Percentiles rank a stretch among this genome's conserved stretches.
These are phyloP conservation scores for Maconellicoccus hirsutus DNA, from an alignment of 1,140 invertebrate genomes.

Conservation along the genomic window DNA sequence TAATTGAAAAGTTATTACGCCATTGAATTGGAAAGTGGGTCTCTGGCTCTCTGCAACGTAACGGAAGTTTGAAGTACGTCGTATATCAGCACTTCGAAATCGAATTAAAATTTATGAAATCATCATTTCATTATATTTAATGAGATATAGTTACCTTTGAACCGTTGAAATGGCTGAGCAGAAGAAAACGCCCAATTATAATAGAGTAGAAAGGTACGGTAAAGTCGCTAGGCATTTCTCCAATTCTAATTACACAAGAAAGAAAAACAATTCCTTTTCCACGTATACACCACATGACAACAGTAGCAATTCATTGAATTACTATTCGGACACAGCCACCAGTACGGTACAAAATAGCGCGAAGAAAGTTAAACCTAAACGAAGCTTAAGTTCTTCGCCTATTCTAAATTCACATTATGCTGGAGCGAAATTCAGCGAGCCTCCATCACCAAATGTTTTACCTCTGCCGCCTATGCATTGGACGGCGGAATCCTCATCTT, in stretches of 20 bases:
- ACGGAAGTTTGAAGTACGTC: conserved; percentile 17
- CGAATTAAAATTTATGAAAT: neutral
- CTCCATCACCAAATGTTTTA: conserved; percentile 44
- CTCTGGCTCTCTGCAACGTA: neutral
- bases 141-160: neutral
- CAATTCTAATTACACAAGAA: neutral
- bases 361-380: neutral
- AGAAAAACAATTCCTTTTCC: conserved; percentile 6
- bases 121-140: neutral
- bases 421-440: conserved; percentile 48
- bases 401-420: conserved; percentile 39
- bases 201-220: neutral
- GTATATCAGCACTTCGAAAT: neutral
- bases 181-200: neutral
- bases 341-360: neutral
- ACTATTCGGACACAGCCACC: neutral
- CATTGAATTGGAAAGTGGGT: conserved; percentile 10
- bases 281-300: neutral
- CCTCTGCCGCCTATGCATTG: conserved; percentile 48
- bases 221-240: neutral
- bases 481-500: conserved; percentile 33
- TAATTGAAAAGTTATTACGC: neutral
- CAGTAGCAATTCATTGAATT: neutral
- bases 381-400: conserved; percentile 28
- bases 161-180: neutral